Conservation (phyloP, 2,888 invertebrate genomes). For the Spisula solida region DNA sequence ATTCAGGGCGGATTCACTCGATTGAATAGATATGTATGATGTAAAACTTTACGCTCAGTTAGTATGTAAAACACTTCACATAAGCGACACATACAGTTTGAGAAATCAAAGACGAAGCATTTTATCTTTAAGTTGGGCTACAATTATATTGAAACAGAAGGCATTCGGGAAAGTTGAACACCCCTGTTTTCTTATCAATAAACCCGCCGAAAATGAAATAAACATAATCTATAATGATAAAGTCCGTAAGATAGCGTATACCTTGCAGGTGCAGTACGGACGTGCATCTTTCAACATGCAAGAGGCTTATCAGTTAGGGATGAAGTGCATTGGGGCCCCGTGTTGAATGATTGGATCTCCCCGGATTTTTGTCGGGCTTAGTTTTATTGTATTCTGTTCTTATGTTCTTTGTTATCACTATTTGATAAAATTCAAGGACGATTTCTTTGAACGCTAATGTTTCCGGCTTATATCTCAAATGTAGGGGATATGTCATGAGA, state of each 20-base stretch:
- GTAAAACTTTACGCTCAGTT: not conserved
- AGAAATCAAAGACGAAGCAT: no score
- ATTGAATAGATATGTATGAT: not conserved
- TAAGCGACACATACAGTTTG: not conserved
- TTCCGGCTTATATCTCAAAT: no score
- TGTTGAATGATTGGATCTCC: constrained; percentile 29
- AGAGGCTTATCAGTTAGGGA: constrained; percentile 47
- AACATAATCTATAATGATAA: constrained; percentile 8
- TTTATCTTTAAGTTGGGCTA: no score
- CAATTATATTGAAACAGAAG: no score
- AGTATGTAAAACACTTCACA: not conserved
- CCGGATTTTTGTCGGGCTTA: not conserved
- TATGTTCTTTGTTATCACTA: no score
- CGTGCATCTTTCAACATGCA: constrained; percentile 44
- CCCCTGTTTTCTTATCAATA: not conserved
- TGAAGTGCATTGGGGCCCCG: constrained; percentile 29
- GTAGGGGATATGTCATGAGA: no score
- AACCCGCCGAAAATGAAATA: constrained; percentile 9
- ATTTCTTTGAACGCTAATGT: no score
- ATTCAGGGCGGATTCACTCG: not conserved
- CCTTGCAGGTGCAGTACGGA: constrained; percentile 48
- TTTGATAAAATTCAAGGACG: no score
- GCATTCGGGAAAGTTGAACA: no score
- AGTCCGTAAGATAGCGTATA: not conserved
- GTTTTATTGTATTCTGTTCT: not conserved